Evolutionary conservation across 2,888 invertebrate species (phyloP), one percentile per base, ranked within the genome.

Genomic region (Cabera pusaria): DNA sequence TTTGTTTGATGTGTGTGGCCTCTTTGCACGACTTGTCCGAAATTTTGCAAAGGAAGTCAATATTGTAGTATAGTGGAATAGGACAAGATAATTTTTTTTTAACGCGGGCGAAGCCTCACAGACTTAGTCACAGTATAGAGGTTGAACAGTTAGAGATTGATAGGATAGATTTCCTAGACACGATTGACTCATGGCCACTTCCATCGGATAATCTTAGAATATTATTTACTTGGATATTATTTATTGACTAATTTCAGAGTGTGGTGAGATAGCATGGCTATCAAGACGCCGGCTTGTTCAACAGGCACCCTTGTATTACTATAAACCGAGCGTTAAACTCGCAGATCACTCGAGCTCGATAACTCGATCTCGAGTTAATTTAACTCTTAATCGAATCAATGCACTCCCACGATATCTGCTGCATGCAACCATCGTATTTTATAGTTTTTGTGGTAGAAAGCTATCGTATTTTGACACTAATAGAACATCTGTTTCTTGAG

Each of bases 331-430:
- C 68, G 62, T 68, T 68, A 67, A 66, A 70, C 64, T 59, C 63
- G 44, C 63, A 56, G 64, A 64, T 61, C 14, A 14, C 14, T 14
- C 4, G 14, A 4, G 4, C 56, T 59, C 53, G 57, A 71, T 74
- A 9, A 47, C 56, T 53, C 57, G 51, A 61, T 63, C 56, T 52
- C 48, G 56, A 72, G 65, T 59, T 78, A 78, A 81, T 78, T 72
- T 56, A 68, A 63, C 59, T 59, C 63, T 61, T 72, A 73, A 79
- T 75, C 66, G 60, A 78, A 69, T 71, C 70, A 65, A 66, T 69
- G 64, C 68, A 64, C 62, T 79, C 77, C 66, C 77, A 77, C 74
- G 72, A 64, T 49, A 60, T 43, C 33, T 41, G 36, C 45, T 49
- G 49, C 67, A 64, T 58, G 61, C 57, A 47, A n/a, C 56, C 40